Evolutionary conservation across 1,140 invertebrate genomes (phyloP).

Genomic region (Varroa destructor): DNA sequence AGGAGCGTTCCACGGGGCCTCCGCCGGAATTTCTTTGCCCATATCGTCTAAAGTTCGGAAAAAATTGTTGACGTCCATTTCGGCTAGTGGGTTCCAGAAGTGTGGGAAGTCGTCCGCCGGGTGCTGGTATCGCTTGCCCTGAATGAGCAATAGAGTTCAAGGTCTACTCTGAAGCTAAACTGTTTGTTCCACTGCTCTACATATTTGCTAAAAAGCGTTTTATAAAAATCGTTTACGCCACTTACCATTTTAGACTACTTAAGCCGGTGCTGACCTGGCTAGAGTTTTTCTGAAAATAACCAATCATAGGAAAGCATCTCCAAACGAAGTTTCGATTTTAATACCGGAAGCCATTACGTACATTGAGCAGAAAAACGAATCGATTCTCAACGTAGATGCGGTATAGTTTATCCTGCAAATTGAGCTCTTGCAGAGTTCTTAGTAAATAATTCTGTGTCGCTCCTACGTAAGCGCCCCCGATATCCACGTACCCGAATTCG

Average conservation of each 20-base stretch:
- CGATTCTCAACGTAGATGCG: constrained; percentile 36
- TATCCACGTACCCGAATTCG: constrained; percentile 34
- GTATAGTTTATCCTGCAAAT: constrained; percentile 39
- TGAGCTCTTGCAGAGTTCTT: constrained; percentile 37
- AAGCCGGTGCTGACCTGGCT: too few species aligned
- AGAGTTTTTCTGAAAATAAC: too few species aligned
- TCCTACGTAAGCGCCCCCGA: constrained; percentile 38
- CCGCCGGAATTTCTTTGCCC: constrained; percentile 38
- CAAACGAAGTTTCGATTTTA: too few species aligned
- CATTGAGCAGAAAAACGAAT: constrained; percentile 34
- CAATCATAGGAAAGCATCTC: too few species aligned
- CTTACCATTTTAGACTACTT: too few species aligned
- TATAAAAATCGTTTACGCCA: not conserved
- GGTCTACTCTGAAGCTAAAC: constrained; percentile 19
- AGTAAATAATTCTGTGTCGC: constrained; percentile 36
- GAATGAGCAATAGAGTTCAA: not conserved
- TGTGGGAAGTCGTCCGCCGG: constrained; percentile 30
- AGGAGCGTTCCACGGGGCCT: constrained; percentile 41
- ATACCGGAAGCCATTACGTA: constrained; percentile 14
- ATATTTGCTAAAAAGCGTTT: constrained; percentile 29
- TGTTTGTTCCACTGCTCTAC: constrained; percentile 36
- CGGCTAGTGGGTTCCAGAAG: constrained; percentile 29
- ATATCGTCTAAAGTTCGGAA: constrained; percentile 36
- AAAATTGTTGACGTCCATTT: constrained; percentile 35
- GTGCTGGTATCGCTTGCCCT: constrained; percentile 31